Conservation (phyloP, 2,113 vertebrate species). For the Hucho hucho region DNA sequence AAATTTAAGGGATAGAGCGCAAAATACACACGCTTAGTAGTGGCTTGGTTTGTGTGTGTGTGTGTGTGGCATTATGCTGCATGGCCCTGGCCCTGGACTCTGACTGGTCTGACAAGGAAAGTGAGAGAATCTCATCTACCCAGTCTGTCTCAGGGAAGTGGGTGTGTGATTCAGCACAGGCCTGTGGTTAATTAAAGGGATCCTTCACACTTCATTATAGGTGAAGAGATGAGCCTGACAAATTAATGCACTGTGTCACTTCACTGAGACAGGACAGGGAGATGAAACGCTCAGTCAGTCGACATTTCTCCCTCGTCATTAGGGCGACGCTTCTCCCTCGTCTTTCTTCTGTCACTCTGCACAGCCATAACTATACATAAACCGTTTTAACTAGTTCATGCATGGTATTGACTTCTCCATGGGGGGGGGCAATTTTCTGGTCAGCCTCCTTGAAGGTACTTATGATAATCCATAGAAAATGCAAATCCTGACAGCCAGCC, state of each 20-base stretch:
- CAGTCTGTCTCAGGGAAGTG: conserved; percentile 41
- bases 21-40: conserved; percentile 28
- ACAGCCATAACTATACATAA: too few species aligned
- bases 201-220: conserved; percentile 66
- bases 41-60: not conserved
- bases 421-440: too few species aligned
- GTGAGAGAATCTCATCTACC: conserved; percentile 52
- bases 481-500: not conserved
- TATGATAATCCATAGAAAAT: too few species aligned
- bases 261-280: too few species aligned
- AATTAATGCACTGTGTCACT: conserved; percentile 22
- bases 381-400: too few species aligned
- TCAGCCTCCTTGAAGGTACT: too few species aligned
- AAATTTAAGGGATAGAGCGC: conserved; percentile 26
- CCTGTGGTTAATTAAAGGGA: conserved; percentile 75
- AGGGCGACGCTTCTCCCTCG: too few species aligned
- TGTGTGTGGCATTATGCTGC: not conserved
- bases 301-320: too few species aligned
- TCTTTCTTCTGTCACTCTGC: too few species aligned
- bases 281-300: not conserved
- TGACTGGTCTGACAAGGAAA: not conserved
- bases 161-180: too few species aligned
- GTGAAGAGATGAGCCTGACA: not conserved
- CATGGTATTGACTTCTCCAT: too few species aligned
- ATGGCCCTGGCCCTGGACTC: not conserved